Evolutionary conservation across 2,888 invertebrate genomes (phyloP), one percentile per base, ranked within the genome.

Genomic region (Drosophila anceps): DNA sequence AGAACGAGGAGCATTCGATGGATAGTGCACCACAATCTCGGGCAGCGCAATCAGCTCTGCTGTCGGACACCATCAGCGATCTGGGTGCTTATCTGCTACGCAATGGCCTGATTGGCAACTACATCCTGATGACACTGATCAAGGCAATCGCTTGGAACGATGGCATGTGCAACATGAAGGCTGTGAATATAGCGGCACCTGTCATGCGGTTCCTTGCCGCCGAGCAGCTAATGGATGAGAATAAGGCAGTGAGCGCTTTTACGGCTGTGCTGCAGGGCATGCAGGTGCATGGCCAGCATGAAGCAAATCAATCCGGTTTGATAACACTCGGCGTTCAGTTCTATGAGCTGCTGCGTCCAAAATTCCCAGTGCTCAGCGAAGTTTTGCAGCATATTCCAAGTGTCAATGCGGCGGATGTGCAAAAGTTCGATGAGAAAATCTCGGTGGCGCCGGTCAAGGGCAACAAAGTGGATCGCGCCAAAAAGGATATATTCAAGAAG

Each of bases 401-500:
- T 77, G 96, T 96, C 46, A 97, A 96, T 94, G 95, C 95, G 33
- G 95, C 96, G 24, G 96, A 97, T 92, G 93, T 98, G 76, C 96
- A 97, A 91, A 95, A 96, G 74, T 95, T 98, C 68, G 98, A 98
- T 92, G 98, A 98, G 90, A 96, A 97, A 91, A 95, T 98, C 27
- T 93, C 95, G 1, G 93, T 94, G 33, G 94, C 94, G 1, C 94
- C 95, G 18, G 94, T 95, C 79, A 96, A 96, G 86, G 96, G 96
- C 60, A 95, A 96, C 91, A 96, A 97, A 93, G 95, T 96, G 50
- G 98, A 98, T 91, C 98, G 98, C 92, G 96, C 96, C 84, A 98
- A 97, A 92, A 97, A 97, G 82, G 98, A 98, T 91, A 94, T 97
- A 57, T 98, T 98, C 93, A 98, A 96, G 93, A 98, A 97, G 93